Evolutionary conservation across 2,888 invertebrate species (phyloP).

Genomic region (Lasioglossum oenotherae): DNA sequence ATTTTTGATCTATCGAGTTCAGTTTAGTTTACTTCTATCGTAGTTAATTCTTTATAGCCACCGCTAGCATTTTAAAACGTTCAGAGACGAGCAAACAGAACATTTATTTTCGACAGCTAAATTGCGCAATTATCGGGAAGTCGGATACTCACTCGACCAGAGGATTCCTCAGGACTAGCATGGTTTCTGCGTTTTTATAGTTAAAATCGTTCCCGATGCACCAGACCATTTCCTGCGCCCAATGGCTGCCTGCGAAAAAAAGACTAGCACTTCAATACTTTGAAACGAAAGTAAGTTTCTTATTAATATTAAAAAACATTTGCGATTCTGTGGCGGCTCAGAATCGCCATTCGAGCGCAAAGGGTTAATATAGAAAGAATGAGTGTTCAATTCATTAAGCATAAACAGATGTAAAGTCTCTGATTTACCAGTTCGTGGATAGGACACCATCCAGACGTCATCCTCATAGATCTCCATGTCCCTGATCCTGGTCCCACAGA

Average conservation of each 20-base stretch:
- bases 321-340: no score
- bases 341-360: no score
- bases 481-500: conserved; percentile 89
- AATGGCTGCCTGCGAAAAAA: conserved; percentile 90
- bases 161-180: conserved; percentile 87
- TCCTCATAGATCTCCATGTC: conserved; percentile 90
- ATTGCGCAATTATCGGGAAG: neutral
- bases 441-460: conserved; percentile 95
- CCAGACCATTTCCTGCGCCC: conserved; percentile 98
- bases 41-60: neutral
- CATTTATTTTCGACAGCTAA: neutral
- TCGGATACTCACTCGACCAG: conserved; percentile 78
- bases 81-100: no score
- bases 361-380: no score
- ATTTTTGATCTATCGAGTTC: no score
- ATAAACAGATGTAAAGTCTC: neutral
- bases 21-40: no score
- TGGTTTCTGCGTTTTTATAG: conserved; percentile 88
- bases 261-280: neutral
- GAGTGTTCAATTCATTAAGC: no score
- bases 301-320: no score
- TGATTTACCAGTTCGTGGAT: conserved; percentile 92
- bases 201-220: conserved; percentile 93
- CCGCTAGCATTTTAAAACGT: neutral
- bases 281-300: no score